Evolutionary conservation across 2,888 invertebrate genomes (phyloP).

Genomic region (Mellilla xanthometata): DNA sequence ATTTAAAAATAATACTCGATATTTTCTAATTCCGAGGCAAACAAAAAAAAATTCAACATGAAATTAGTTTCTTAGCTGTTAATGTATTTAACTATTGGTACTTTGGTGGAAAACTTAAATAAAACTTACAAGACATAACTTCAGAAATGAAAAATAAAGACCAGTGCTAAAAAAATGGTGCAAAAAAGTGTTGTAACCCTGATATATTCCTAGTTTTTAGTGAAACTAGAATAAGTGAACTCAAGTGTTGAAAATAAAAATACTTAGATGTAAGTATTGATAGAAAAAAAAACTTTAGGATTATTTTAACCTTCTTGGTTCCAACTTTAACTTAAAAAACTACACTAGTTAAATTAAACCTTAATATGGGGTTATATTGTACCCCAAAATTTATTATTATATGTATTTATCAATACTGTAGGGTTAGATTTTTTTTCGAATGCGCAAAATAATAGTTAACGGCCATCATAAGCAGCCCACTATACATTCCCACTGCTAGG

Average conservation of each 20-base stretch:
- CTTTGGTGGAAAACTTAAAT: not conserved
- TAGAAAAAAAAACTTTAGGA: constrained; percentile 9
- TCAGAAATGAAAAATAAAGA: constrained; percentile 1
- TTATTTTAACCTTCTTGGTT: constrained; percentile 10
- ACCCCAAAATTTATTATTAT: too few species aligned
- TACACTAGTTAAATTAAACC: constrained; percentile 1
- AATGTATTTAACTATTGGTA: too few species aligned
- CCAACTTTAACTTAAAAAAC: not conserved
- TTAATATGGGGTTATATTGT: not conserved
- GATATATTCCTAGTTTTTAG: constrained; percentile 28
- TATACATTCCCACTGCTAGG: too few species aligned
- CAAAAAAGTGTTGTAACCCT: constrained; percentile 19
- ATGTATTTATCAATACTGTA: too few species aligned
- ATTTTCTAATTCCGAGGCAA: too few species aligned
- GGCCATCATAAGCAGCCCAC: too few species aligned
- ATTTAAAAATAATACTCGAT: too few species aligned
- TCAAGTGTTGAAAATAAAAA: constrained; percentile 14
- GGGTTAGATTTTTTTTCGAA: too few species aligned
- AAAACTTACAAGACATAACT: not conserved
- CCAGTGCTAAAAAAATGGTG: constrained; percentile 26
- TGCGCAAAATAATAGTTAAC: too few species aligned
- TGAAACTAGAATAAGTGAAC: constrained; percentile 31
- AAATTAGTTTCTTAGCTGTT: too few species aligned
- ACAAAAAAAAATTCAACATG: too few species aligned
- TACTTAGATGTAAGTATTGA: constrained; percentile 21